Conservation (phyloP, 2,797 vertebrate genomes). For the Gallirallus australis region DNA sequence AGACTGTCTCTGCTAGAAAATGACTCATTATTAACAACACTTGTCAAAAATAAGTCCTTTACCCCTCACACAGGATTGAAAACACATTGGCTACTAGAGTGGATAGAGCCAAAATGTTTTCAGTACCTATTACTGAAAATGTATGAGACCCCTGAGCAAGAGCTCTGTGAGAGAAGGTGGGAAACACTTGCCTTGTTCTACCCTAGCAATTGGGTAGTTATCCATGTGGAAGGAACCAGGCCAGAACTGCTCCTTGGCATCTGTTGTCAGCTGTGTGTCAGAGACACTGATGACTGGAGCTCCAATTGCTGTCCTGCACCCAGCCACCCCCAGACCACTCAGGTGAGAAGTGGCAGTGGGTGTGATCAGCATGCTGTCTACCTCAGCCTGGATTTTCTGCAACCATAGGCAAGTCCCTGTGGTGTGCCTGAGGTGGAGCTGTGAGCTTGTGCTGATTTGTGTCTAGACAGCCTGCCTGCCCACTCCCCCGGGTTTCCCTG, state of each 20-base stretch:
- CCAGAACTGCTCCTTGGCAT: neutral
- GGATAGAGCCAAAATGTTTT: neutral
- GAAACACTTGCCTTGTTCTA: neutral
- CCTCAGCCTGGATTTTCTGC: rapidly evolving
- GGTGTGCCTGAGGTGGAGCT: neutral
- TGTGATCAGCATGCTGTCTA: neutral
- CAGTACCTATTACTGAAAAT: neutral
- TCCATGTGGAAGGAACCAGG: neutral
- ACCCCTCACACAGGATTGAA: neutral
- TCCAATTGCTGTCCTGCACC: rapidly evolving
- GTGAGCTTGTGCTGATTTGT: neutral
- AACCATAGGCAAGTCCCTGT: rapidly evolving
- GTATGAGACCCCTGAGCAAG: neutral
- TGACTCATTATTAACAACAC: neutral
- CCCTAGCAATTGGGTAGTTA: neutral
- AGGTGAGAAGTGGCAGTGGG: neutral
- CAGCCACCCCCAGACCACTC: neutral
- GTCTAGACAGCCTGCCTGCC: conserved; percentile 9
- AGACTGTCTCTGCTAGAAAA: neutral
- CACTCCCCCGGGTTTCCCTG: neutral
- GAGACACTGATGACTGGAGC: rapidly evolving
- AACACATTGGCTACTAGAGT: neutral
- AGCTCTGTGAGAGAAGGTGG: neutral
- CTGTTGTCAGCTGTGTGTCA: rapidly evolving
- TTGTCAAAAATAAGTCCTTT: neutral